Percentiles rank a stretch among this genome's conserved stretches.
Evolutionary conservation across 2,797 vertebrate genomes (phyloP).

Genomic region (Cirrhinus mrigala): DNA sequence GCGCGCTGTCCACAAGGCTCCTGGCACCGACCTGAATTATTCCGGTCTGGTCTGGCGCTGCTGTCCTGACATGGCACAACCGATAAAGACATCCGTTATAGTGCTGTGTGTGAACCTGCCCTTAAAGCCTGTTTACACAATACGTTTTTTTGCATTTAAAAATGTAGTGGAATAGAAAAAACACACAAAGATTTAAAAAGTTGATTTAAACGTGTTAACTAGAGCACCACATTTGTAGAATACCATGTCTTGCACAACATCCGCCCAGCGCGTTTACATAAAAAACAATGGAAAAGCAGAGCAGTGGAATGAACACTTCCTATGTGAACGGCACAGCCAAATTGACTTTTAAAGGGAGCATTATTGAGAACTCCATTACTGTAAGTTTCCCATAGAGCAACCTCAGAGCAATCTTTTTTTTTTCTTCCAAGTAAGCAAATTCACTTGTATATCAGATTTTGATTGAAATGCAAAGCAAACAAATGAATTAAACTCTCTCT

Average conservation of each 20-base stretch:
- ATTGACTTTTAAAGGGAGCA: neutral
- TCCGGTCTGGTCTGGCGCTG: too few relatives aligned
- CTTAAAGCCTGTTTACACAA: neutral
- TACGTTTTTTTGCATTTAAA: neutral
- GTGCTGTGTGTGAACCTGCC: neutral
- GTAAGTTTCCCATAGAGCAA: neutral
- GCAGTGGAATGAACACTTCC: neutral
- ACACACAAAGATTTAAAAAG: neutral
- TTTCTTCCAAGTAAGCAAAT: neutral
- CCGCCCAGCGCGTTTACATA: neutral
- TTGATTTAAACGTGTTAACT: neutral
- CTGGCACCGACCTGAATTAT: too few relatives aligned
- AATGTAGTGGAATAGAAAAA: neutral
- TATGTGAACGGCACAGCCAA: neutral
- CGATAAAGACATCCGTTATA: neutral
- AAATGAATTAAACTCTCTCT: neutral
- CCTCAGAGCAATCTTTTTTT: neutral
- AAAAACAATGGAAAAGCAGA: neutral
- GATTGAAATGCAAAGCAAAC: slow-evolving; percentile 13
- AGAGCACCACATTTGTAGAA: neutral
- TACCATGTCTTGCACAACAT: neutral
- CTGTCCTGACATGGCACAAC: too few relatives aligned
- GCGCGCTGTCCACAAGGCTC: too few relatives aligned
- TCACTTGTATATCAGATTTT: neutral
- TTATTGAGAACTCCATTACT: slow-evolving; percentile 6